Conservation (phyloP, 2,888 invertebrate species). For the Sthenelais limicola region DNA sequence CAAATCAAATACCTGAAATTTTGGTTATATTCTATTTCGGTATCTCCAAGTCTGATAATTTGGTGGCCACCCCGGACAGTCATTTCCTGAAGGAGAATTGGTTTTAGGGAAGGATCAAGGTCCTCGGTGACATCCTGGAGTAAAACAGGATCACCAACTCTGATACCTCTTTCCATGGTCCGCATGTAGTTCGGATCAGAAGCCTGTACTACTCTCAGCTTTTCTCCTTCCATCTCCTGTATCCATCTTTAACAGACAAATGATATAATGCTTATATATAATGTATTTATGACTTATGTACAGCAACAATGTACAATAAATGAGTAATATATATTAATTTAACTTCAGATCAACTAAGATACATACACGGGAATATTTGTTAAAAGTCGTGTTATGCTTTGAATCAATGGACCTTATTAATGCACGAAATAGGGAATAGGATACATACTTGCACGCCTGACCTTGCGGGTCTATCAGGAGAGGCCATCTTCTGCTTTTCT, state of each 20-base stretch:
- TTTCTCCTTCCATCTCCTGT: slow-evolving; percentile 63
- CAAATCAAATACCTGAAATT: slow-evolving; percentile 66
- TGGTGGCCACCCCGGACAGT: slow-evolving; percentile 64
- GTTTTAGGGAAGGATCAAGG: slow-evolving; percentile 69
- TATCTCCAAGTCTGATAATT: slow-evolving; percentile 70
- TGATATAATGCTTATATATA: too few relatives aligned
- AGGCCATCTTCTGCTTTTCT: slow-evolving; percentile 70
- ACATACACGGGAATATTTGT: neutral
- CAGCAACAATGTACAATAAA: too few relatives aligned
- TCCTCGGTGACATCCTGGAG: slow-evolving; percentile 69
- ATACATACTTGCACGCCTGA: slow-evolving; percentile 68
- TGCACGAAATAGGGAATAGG: neutral
- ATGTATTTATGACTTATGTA: neutral
- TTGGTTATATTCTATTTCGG: slow-evolving; percentile 72
- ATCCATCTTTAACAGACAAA: slow-evolving; percentile 65
- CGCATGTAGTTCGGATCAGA: slow-evolving; percentile 69
- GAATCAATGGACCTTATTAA: neutral
- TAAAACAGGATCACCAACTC: slow-evolving; percentile 70
- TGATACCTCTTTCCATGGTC: slow-evolving; percentile 69
- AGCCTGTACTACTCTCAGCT: slow-evolving; percentile 63
- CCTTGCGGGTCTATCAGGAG: slow-evolving; percentile 72
- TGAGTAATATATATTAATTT: neutral
- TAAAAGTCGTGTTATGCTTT: neutral
- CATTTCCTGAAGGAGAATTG: slow-evolving; percentile 69
- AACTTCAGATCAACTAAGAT: neutral